Conservation (phyloP, 2,113 vertebrate species). For the Nibea coibor region DNA sequence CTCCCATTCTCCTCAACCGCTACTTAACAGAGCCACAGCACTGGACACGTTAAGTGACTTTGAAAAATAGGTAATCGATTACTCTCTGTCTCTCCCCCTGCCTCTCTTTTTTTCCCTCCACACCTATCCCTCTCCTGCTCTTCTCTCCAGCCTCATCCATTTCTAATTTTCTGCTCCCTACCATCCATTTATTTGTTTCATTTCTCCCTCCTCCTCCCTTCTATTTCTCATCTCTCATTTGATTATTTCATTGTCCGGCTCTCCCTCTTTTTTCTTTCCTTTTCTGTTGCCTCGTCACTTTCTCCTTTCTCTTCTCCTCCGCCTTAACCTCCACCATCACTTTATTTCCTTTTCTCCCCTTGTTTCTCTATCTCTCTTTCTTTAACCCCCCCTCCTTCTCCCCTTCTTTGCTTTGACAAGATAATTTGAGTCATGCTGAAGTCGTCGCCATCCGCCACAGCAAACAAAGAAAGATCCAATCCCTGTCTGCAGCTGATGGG, state of each 20-base stretch:
- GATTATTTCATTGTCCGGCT: slow-evolving; percentile 67
- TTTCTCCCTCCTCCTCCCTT: slow-evolving; percentile 48
- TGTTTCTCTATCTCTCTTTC: slow-evolving; percentile 48
- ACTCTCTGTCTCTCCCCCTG: slow-evolving; percentile 79
- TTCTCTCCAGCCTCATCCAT: slow-evolving; percentile 31
- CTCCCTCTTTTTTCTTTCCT: slow-evolving; percentile 38
- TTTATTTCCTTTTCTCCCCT: slow-evolving; percentile 43
- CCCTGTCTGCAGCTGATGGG: slow-evolving; percentile 68
- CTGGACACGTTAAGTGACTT: slow-evolving; percentile 92
- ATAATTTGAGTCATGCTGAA: slow-evolving; percentile 83
- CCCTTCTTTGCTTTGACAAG: slow-evolving; percentile 83
- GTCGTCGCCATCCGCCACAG: slow-evolving; percentile 70
- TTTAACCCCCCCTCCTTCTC: slow-evolving; percentile 17
- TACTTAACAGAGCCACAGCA: slow-evolving; percentile 85
- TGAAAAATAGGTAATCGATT: slow-evolving; percentile 97
- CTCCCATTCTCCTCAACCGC: slow-evolving; percentile 78
- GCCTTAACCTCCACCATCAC: slow-evolving; percentile 9
- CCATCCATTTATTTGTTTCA: slow-evolving; percentile 43
- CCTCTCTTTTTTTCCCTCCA: slow-evolving; percentile 11
- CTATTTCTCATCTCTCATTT: slow-evolving; percentile 39
- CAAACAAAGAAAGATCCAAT: slow-evolving; percentile 81
- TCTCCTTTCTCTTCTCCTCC: neutral
- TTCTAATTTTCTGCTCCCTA: slow-evolving; percentile 43
- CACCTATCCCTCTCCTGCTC: neutral
- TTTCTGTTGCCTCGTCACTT: neutral